These are phyloP conservation scores for Drosophila basisetae DNA, from an alignment of 2,888 invertebrate genomes.

Conservation along the genomic window DNA sequence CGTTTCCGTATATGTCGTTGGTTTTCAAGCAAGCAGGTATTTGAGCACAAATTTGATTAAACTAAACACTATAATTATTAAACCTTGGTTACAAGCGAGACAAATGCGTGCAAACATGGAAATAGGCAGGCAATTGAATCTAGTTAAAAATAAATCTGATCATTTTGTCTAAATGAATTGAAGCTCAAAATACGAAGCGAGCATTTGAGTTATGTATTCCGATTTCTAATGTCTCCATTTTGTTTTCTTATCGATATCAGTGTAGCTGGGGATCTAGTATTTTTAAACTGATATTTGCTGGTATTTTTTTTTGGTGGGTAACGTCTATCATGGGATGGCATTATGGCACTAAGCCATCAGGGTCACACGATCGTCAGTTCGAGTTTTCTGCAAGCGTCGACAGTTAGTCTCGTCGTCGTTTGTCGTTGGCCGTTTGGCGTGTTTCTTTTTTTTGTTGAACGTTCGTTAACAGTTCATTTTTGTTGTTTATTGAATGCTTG, in stretches of 20 bases:
- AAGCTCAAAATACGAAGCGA: not conserved
- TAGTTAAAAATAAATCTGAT: not conserved
- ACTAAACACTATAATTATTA: not conserved
- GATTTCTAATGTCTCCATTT: not conserved
- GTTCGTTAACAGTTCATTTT: conserved; percentile 8
- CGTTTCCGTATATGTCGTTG: not conserved
- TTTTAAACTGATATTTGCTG: conserved; percentile 1
- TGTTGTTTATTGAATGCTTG: conserved; percentile 12
- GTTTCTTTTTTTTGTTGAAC: conserved; percentile 1
- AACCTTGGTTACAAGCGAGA: not conserved
- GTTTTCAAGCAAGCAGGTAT: not conserved
- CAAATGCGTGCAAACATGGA: not conserved
- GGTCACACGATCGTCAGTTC: conserved; percentile 40
- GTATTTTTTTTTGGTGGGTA: conserved; percentile 9
- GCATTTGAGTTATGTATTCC: not conserved
- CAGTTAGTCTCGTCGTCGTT: conserved; percentile 2
- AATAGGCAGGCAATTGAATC: not conserved
- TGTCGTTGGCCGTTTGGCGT: not conserved
- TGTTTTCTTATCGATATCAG: conserved; percentile 4
- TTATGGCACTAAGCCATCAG: conserved; percentile 12
- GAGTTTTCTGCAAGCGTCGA: conserved; percentile 32
- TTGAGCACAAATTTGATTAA: not conserved
- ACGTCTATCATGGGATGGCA: not conserved
- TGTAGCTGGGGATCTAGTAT: conserved; percentile 7
- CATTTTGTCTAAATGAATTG: not conserved